Base-by-base conservation (phyloP, 1,140 invertebrate species). In the Saxidomus purpurata region DNA sequence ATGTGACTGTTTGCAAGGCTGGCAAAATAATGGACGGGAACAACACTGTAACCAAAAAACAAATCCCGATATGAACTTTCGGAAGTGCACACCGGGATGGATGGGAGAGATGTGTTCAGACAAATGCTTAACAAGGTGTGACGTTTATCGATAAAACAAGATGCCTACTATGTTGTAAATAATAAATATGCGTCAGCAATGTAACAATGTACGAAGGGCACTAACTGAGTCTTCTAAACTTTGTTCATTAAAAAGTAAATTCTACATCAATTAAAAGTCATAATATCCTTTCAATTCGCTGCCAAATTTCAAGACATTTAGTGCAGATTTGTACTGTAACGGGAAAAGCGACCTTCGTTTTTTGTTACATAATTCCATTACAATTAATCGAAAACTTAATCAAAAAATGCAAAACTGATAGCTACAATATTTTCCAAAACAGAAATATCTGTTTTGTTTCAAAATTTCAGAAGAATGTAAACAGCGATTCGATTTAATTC, bases 1-100 rank as follows among this genome's bases (percentile, higher is more conserved):
- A 40, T 71, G 67, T 38, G 67, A 71, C 17, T 71, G 67, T 38
- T 28, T 71, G 8, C 25, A 71, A 38, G 67, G 67, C 11, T 71
- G 67, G 67, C 4, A 4, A 8, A 43, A 43, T 43, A 38, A 1
- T 38, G 67, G 31, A 19, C 1, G 1, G 4, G 25, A 71, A 28
- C 67, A 71, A 9, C 28, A 28, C 25, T n/a, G 15, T 1, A n/a
- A 28, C 0, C 34, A 6, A 15, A 28, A 71, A 17, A 71, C 28
- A 13, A 71, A 3, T 22, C 28, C 67, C 2, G 67, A 71, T 38
- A 40, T 43, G 43, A 43, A 43, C 43, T 43, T 38, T 17, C 67
- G 67, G 36, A n/a, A 31, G 1, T 71, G 67, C 25, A 38, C 19
- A 28, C 67, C 67, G 19, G 67, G 67, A 13, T 71, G 67, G 67